Percentiles rank a stretch among this genome's conserved stretches.
These are phyloP conservation scores for Microcebus tavaratra DNA, from an alignment of 2,113 vertebrate species.

Conservation along the genomic window DNA sequence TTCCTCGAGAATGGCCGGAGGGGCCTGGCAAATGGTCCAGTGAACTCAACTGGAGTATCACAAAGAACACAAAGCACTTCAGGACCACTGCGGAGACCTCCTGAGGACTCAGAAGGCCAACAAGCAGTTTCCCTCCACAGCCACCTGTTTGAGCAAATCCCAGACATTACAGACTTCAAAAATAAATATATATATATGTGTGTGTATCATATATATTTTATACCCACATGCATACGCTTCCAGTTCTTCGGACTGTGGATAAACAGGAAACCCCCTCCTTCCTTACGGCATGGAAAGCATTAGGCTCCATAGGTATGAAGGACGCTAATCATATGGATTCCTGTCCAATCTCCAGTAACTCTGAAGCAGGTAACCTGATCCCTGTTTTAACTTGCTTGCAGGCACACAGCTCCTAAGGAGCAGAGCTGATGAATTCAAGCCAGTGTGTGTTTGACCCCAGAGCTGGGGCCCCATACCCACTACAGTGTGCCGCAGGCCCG, in stretches of 20 bases:
- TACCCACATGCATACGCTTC: background rate
- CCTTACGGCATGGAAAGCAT: accelerated
- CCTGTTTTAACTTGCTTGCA: background rate
- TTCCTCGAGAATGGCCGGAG: background rate
- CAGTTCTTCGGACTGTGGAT: background rate
- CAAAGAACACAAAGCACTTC: background rate
- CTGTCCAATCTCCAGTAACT: background rate
- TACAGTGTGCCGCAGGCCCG: background rate
- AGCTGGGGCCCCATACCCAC: background rate
- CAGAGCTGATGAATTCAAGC: background rate
- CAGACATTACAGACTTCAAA: background rate
- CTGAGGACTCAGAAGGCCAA: background rate
- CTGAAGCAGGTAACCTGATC: too few species aligned
- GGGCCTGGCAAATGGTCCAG: background rate
- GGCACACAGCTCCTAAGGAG: background rate
- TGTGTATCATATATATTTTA: background rate
- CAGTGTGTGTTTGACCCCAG: background rate
- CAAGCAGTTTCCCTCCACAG: background rate
- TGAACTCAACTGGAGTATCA: background rate
- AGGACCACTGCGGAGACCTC: background rate
- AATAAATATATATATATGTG: background rate
- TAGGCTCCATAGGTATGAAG: background rate
- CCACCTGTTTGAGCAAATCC: background rate
- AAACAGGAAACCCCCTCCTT: background rate
- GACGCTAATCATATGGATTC: background rate